Conservation (phyloP, 53 echinoderm and acorn worm species). For the Echinometra lucunter region DNA sequence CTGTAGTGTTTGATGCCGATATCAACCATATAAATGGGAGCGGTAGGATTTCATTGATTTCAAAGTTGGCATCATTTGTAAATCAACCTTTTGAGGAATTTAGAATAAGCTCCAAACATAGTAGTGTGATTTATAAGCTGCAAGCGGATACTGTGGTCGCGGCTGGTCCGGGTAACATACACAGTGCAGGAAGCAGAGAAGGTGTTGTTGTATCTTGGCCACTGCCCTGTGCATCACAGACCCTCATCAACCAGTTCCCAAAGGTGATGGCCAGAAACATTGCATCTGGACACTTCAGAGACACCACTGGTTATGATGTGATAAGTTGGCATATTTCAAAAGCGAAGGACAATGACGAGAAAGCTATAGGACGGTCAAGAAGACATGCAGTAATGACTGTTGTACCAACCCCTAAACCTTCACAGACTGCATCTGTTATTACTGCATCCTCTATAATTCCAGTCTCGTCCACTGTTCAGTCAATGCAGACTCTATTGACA, state of each 20-base stretch:
- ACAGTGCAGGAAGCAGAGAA: not conserved
- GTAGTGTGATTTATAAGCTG: not conserved
- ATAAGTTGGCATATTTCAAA: slow-evolving; percentile 49
- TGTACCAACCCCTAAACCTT: slow-evolving; percentile 49
- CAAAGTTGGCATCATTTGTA: slow-evolving; percentile 8
- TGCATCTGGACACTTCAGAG: slow-evolving; percentile 58
- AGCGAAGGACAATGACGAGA: not conserved
- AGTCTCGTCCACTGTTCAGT: not conserved
- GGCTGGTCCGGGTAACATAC: slow-evolving; percentile 59
- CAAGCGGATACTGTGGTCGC: slow-evolving; percentile 13
- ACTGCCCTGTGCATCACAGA: slow-evolving; percentile 55
- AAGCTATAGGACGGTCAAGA: slow-evolving; percentile 3
- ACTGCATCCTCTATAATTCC: slow-evolving; percentile 29
- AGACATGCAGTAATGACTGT: slow-evolving; percentile 45
- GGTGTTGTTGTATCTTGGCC: slow-evolving; percentile 58
- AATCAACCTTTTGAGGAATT: slow-evolving; percentile 18
- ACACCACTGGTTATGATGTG: slow-evolving; percentile 38
- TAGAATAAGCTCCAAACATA: slow-evolving; percentile 22
- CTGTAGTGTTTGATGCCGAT: slow-evolving; percentile 43
- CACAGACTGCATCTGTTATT: slow-evolving; percentile 49
- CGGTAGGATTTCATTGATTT: slow-evolving; percentile 26
- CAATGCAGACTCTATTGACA: not conserved
- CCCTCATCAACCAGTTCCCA: slow-evolving; percentile 53
- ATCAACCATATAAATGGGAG: slow-evolving; percentile 2
- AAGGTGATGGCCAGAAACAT: slow-evolving; percentile 55